A percentile compares a stretch with the other conserved stretches of the same genome.
These are phyloP conservation scores for Pelobates cultripes DNA, from an alignment of 2,797 vertebrate genomes.

Conservation along the genomic window DNA sequence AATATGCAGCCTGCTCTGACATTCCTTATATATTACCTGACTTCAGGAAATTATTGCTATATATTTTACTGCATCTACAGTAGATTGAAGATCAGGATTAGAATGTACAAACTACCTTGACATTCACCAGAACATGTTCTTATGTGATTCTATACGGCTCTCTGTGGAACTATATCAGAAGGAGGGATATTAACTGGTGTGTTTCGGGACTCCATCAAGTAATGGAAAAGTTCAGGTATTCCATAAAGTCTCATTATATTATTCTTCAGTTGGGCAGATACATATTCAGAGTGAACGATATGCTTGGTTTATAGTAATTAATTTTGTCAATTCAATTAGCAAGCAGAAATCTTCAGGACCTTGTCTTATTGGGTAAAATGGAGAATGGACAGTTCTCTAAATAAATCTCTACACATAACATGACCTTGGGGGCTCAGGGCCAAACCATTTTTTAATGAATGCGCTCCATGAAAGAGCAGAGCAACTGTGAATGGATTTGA, in stretches of 20 bases:
- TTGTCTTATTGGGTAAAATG: too few relatives aligned
- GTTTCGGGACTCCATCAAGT: constrained; percentile 29
- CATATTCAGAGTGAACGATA: not conserved
- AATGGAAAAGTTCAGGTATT: not conserved
- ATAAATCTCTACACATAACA: too few relatives aligned
- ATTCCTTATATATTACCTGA: constrained; percentile 82
- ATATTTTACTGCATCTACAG: constrained; percentile 82
- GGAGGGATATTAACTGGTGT: constrained; percentile 52
- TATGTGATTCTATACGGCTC: constrained; percentile 68
- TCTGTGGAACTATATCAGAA: constrained; percentile 55
- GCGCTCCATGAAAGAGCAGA: too few relatives aligned
- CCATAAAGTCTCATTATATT: constrained; percentile 41
- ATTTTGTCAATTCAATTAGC: too few relatives aligned
- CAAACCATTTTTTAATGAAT: too few relatives aligned
- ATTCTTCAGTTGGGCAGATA: constrained; percentile 37
- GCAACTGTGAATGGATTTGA: too few relatives aligned
- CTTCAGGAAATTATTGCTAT: constrained; percentile 85
- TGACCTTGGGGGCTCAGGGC: too few relatives aligned
- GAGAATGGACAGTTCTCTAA: too few relatives aligned
- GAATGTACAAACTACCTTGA: constrained; percentile 79
- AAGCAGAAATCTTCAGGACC: too few relatives aligned
- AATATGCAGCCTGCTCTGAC: constrained; percentile 78
- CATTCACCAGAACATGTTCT: constrained; percentile 75
- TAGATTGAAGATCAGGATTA: constrained; percentile 80
- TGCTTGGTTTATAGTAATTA: too few relatives aligned